A percentile compares a stretch with the other conserved stretches of the same genome.
Conservation (phyloP, 1,140 invertebrate genomes). For the Theocolax elegans region DNA sequence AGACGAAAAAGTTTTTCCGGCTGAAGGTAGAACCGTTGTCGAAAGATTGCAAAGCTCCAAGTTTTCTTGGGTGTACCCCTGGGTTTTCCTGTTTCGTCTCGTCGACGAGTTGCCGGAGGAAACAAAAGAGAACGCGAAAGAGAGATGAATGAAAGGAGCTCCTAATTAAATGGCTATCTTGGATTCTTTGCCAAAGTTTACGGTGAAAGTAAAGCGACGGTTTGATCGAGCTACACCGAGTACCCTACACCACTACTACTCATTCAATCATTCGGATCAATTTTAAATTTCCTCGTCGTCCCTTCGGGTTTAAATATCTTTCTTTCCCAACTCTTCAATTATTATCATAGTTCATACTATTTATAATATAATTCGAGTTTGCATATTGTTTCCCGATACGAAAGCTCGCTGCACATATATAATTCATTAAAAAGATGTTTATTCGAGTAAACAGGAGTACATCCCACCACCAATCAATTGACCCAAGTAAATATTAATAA, state of each 20-base stretch:
- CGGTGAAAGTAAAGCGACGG: background rate
- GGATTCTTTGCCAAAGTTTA: slow-evolving; percentile 25
- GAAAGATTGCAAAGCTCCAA: slow-evolving; percentile 58
- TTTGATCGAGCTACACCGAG: background rate
- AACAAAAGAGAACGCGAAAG: background rate
- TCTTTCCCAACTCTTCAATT: too few species aligned
- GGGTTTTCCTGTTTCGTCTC: background rate
- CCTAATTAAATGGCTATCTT: slow-evolving; percentile 62
- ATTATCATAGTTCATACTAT: too few species aligned
- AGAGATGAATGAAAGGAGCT: slow-evolving; percentile 52
- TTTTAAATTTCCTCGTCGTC: too few species aligned
- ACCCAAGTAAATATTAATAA: too few species aligned
- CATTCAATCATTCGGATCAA: background rate
- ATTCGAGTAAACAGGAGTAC: too few species aligned
- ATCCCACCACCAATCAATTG: too few species aligned
- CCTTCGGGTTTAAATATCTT: too few species aligned
- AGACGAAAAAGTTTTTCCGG: slow-evolving; percentile 36
- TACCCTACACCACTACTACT: too few species aligned
- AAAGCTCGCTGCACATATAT: too few species aligned
- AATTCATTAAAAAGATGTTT: too few species aligned
- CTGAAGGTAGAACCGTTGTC: slow-evolving; percentile 15
- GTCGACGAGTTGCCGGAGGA: background rate
- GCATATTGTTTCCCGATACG: too few species aligned
- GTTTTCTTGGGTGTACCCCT: slow-evolving; percentile 21
- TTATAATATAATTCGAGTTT: too few species aligned